Evolutionary conservation across 2,797 vertebrate genomes (phyloP).

Genomic region (Syndactyla subalaris): DNA sequence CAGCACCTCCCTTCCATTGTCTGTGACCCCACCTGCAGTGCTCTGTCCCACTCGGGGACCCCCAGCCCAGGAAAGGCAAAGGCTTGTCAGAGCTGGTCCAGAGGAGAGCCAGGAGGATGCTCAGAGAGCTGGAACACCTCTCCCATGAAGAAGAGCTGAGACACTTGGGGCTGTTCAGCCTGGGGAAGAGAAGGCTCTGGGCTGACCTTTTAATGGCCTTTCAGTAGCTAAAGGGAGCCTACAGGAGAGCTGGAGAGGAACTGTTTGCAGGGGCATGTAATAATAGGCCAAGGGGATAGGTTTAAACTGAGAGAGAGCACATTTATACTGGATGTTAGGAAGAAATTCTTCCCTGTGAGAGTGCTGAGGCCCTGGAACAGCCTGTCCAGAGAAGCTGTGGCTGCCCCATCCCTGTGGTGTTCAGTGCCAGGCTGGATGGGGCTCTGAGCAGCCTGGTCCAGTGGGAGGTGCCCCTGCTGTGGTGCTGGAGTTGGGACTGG

Average conservation of each 20-base stretch:
- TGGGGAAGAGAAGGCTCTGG: background rate
- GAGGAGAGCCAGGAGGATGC: too few species aligned
- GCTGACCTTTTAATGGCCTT: background rate
- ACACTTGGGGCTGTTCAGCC: background rate
- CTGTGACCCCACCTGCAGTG: fast-evolving
- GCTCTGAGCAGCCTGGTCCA: background rate
- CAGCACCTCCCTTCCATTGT: fast-evolving
- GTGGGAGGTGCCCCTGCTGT: background rate
- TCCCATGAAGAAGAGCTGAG: background rate
- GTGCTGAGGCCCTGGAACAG: background rate
- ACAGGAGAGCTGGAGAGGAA: background rate
- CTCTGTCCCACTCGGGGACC: background rate
- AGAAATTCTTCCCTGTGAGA: background rate
- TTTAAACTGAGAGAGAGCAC: background rate
- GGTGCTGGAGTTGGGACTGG: background rate
- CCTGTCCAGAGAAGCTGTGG: background rate
- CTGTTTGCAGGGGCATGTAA: background rate
- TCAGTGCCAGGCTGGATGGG: background rate
- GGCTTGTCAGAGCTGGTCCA: background rate
- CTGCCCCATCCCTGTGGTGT: fast-evolving
- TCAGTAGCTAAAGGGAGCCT: background rate
- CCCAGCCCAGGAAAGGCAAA: background rate
- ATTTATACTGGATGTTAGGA: background rate
- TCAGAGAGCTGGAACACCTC: background rate
- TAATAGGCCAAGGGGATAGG: background rate